A percentile compares a stretch with the other conserved stretches of the same genome.
phyloP scores from a whole-genome alignment of 2,113 vertebrate species.

The Tragelaphus scriptus region DNA sequence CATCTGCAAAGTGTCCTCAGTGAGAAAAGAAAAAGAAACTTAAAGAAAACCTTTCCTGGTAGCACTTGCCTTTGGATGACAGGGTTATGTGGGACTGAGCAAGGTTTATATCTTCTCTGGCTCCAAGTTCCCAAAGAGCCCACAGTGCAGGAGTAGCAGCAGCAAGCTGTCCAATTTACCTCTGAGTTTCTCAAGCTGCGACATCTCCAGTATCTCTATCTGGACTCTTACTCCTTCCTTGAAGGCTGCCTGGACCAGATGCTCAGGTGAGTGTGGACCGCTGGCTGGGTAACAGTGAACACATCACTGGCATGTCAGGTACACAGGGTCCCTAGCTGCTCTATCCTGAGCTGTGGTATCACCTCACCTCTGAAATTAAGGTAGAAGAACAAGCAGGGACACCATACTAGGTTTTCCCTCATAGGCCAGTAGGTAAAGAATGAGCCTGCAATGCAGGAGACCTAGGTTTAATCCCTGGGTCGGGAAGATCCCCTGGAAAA shows the following conservation, averaged over 20 bases:
- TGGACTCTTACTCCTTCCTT: not conserved
- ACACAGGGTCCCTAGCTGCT: fast-evolving
- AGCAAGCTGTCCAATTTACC: not conserved
- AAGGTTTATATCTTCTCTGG: not conserved
- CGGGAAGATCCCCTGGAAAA: not conserved
- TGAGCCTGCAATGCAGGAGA: not conserved
- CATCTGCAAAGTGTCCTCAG: too few relatives aligned
- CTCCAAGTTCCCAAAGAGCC: not conserved
- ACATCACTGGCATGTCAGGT: fast-evolving
- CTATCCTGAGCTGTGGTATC: not conserved
- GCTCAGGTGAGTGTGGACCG: not conserved
- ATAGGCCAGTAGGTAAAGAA: not conserved
- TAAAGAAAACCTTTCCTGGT: not conserved
- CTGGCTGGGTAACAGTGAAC: fast-evolving
- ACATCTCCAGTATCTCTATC: not conserved
- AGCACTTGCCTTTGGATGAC: not conserved
- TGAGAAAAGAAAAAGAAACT: not conserved
- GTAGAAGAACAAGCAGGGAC: too few relatives aligned
- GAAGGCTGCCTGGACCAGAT: not conserved
- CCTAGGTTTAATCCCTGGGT: not conserved
- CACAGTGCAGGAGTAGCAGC: not conserved
- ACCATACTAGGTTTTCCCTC: not conserved
- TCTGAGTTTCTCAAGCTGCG: not conserved
- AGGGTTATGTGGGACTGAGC: fast-evolving
- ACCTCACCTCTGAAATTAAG: fast-evolving